Percentiles rank a stretch among this genome's conserved stretches.
phyloP scores from a whole-genome alignment of 2,797 vertebrate genomes.

The Lacerta agilis region DNA sequence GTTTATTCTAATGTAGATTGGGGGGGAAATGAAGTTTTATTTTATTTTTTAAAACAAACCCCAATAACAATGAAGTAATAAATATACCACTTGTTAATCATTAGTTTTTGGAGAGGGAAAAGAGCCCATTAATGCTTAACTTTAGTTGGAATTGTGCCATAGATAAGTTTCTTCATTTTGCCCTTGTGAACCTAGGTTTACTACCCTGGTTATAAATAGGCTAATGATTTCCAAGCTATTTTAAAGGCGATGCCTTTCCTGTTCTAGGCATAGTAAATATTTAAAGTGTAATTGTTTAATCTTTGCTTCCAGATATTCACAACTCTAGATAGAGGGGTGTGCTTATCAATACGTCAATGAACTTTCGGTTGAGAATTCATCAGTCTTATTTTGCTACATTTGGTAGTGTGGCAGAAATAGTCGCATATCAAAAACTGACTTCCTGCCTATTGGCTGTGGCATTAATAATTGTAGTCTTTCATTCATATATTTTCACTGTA shows the following conservation, averaged over 20 bases:
- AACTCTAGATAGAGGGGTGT: background rate
- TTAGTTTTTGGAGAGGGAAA: conserved; percentile 5
- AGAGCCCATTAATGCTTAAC: conserved; percentile 20
- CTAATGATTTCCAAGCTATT: conserved; percentile 18
- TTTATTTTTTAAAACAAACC: background rate
- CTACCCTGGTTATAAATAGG: conserved; percentile 45
- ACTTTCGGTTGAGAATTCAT: background rate
- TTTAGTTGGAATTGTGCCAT: background rate
- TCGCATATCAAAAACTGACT: background rate
- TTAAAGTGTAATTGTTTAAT: conserved; percentile 11
- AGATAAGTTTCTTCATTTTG: conserved; percentile 6
- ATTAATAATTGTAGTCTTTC: conserved; percentile 22
- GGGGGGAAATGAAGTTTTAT: background rate
- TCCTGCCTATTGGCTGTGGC: background rate
- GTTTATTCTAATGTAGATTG: background rate
- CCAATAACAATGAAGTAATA: background rate
- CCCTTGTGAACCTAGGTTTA: conserved; percentile 55
- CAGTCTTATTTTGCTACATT: background rate
- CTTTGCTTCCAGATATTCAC: background rate
- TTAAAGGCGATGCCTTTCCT: conserved; percentile 15
- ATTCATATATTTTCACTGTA: conserved; percentile 15
- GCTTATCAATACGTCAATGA: background rate
- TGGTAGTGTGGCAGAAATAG: background rate
- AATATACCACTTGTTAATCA: conserved; percentile 25
- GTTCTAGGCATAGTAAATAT: background rate